Conservation (phyloP, 2,888 invertebrate genomes). For the Ophioninae sp. region DNA sequence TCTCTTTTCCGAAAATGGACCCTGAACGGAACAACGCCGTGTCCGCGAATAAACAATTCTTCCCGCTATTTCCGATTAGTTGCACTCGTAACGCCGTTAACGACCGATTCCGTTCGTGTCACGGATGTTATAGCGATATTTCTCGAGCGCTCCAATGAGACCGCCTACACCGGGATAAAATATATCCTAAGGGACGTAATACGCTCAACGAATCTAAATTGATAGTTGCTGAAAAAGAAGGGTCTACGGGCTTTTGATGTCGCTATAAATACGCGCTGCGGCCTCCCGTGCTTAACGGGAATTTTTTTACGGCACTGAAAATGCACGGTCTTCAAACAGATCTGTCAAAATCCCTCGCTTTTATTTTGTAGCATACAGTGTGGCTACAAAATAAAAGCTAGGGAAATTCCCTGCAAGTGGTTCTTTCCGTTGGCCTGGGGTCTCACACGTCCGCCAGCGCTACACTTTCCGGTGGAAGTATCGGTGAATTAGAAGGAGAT, state of each 20-base stretch:
- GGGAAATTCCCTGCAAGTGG: too few species aligned
- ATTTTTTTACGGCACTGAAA: constrained; percentile 9
- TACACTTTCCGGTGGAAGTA: too few species aligned
- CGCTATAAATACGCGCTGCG: neutral
- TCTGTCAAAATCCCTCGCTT: neutral
- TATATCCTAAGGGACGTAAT: constrained; percentile 65
- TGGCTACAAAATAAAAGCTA: neutral
- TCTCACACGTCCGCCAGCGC: too few species aligned
- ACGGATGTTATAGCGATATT: constrained; percentile 9
- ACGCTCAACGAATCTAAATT: constrained; percentile 67
- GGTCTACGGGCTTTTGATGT: constrained; percentile 44
- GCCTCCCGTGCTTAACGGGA: neutral
- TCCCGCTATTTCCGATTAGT: neutral
- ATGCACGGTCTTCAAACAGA: neutral
- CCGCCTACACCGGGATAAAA: constrained; percentile 49
- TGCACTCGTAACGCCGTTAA: neutral
- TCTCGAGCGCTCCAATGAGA: constrained; percentile 9
- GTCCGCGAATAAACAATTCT: neutral
- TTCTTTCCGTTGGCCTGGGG: too few species aligned
- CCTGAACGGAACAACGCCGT: neutral
- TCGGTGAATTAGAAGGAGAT: too few species aligned
- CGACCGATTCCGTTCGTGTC: constrained; percentile 13
- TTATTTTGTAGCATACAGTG: neutral
- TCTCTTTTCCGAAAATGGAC: neutral
- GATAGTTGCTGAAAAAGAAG: constrained; percentile 63